Evolutionary conservation across 2,113 vertebrate species (phyloP).

Genomic region (Nycticryphes semicollaris): DNA sequence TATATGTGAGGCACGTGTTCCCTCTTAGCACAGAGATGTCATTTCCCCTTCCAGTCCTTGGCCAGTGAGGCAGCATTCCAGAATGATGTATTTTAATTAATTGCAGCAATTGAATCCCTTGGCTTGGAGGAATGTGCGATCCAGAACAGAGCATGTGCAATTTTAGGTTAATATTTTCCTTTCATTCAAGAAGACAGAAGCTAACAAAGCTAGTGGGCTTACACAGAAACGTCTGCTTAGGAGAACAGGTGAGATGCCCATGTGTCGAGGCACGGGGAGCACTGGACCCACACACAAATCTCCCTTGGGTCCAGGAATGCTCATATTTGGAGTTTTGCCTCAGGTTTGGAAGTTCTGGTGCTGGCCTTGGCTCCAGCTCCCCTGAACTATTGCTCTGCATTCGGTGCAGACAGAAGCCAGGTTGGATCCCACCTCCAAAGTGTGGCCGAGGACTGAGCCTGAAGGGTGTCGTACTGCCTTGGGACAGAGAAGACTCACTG

Average conservation of each 20-base stretch:
- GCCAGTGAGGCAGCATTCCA: constrained; percentile 63
- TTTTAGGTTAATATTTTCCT: constrained; percentile 12
- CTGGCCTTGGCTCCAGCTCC: not conserved
- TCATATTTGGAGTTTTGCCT: not conserved
- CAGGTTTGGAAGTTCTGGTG: not conserved
- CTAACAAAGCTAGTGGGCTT: not conserved
- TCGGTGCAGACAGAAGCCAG: not conserved
- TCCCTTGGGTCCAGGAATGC: not conserved
- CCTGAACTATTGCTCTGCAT: not conserved
- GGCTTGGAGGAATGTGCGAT: not conserved
- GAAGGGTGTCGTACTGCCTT: not conserved
- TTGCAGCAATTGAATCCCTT: constrained; percentile 57
- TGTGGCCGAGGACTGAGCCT: not conserved
- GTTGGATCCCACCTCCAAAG: not conserved
- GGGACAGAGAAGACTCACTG: not conserved
- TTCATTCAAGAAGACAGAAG: not conserved
- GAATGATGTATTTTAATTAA: constrained; percentile 69
- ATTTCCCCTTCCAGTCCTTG: constrained; percentile 62
- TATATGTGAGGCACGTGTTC: not conserved
- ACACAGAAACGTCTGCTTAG: not conserved
- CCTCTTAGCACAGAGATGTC: constrained; percentile 12
- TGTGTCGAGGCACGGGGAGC: not conserved
- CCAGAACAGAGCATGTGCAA: constrained; percentile 30
- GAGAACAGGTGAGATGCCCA: not conserved
- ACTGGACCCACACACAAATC: not conserved